Base-by-base conservation (phyloP, 1,140 invertebrate species). In the Drosophila persimilis region DNA sequence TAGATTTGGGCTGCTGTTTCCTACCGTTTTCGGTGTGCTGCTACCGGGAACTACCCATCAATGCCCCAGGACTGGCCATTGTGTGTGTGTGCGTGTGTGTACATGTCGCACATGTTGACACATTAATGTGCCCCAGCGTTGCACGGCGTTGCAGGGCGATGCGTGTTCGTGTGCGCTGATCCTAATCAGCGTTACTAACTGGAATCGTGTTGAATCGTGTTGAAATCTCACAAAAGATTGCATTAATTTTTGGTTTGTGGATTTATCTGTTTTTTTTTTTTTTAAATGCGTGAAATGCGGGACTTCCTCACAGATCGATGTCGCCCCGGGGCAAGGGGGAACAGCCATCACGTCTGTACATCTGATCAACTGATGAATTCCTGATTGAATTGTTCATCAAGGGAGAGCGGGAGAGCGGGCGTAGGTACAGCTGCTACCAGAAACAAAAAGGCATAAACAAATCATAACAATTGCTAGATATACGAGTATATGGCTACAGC, bases 141-240 rank as follows among this genome's bases (percentile, higher is more conserved):
- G 35, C 35, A 11, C 0, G 9, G 9, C 31, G 9, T 3, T 54
- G 48, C 26, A 22, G 54, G 58, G 31, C 31, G 9, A 47, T 59
- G 7, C 31, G 22, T 53, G 81, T 88, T 78, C 63, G 71, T 67
- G 24, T 56, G 59, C 71, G 63, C 43, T 70, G 83, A 88, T 88
- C 80, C 65, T 88, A 88, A 88, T 88, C 83, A 63, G 71, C 83
- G 79, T 79, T 79, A 79, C 83, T 88, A 88, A 88, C 83, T 88
- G 67, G 83, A 83, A 88, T 88, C 75, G 83, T 83, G 77, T 81
- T 61, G 62, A 60, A 66, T 26, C 24, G 24, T 26, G 24, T 26
- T 26, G 24, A 26, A 26, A 26, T 72, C 69, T 63, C 48, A 77
- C 73, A 81, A 84, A 55, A 60, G 52, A 66, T 72, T 85, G 80